phyloP scores from a whole-genome alignment of 2,888 invertebrate genomes.

The Tenthredo amoena region DNA sequence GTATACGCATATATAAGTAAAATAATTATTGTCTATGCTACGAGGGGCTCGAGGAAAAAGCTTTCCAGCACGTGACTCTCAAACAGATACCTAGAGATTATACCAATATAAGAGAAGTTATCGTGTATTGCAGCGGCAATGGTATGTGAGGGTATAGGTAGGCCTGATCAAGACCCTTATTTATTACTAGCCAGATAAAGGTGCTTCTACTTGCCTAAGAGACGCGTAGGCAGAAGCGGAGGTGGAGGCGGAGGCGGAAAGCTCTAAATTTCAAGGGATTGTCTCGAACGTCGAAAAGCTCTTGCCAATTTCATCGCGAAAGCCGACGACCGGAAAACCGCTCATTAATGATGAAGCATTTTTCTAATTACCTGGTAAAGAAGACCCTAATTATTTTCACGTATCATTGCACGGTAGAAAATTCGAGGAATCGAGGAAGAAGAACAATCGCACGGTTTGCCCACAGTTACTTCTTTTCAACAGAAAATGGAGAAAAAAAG shows the following conservation, averaged over 20 bases:
- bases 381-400: slow-evolving; percentile 8
- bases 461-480: background rate
- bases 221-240: background rate
- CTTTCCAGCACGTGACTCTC: background rate
- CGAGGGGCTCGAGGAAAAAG: background rate
- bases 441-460: background rate
- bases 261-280: slow-evolving; percentile 53
- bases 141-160: background rate
- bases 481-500: background rate
- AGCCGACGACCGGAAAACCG: slow-evolving; percentile 34
- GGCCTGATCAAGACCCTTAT: slow-evolving; percentile 52
- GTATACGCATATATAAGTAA: background rate
- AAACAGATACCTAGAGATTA: background rate
- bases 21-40: background rate
- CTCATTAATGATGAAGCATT: slow-evolving; percentile 25
- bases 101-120: slow-evolving; percentile 23
- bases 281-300: slow-evolving; percentile 43
- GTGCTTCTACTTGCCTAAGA: slow-evolving; percentile 47
- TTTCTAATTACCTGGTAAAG: slow-evolving; percentile 31
- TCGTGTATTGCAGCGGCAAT: slow-evolving; percentile 36
- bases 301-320: slow-evolving; percentile 30
- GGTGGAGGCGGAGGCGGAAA: background rate
- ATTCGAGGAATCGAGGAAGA: background rate
- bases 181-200: slow-evolving; percentile 50
- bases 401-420: background rate